Evolutionary conservation across 2,888 invertebrate genomes (phyloP).

Genomic region (Tinea trinotella): DNA sequence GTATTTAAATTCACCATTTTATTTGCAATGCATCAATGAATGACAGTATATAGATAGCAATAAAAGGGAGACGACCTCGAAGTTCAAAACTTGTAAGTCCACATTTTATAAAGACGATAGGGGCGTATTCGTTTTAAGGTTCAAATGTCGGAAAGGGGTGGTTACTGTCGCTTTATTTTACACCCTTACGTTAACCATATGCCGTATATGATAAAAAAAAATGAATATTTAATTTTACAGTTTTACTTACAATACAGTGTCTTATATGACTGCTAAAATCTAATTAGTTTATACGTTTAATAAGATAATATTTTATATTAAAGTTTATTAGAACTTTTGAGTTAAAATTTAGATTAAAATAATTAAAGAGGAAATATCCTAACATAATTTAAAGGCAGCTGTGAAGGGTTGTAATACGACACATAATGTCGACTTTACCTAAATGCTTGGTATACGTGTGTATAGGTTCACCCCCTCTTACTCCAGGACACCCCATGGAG

Average conservation of each 20-base stretch:
- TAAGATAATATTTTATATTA: too few species aligned
- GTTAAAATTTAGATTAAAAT: too few species aligned
- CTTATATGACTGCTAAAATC: too few species aligned
- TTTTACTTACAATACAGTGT: too few species aligned
- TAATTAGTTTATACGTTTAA: too few species aligned
- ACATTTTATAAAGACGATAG: background rate
- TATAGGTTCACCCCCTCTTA: background rate
- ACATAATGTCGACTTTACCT: background rate
- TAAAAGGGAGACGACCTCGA: background rate
- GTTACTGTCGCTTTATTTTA: background rate
- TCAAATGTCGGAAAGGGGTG: background rate
- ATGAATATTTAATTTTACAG: too few species aligned
- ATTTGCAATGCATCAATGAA: too few species aligned
- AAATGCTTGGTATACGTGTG: background rate
- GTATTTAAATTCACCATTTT: too few species aligned
- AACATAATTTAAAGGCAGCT: background rate
- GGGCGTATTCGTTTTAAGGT: conserved; percentile 1
- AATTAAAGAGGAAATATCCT: too few species aligned
- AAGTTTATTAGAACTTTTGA: too few species aligned
- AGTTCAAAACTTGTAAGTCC: background rate
- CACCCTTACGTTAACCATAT: background rate
- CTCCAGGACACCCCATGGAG: background rate
- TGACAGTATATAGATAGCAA: background rate
- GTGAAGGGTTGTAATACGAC: conserved; percentile 5
- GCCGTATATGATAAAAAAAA: too few species aligned